Percentiles rank a stretch among this genome's conserved stretches.
These are phyloP conservation scores for Xiphophorus hellerii DNA, from an alignment of 2,113 vertebrate genomes.

Conservation along the genomic window DNA sequence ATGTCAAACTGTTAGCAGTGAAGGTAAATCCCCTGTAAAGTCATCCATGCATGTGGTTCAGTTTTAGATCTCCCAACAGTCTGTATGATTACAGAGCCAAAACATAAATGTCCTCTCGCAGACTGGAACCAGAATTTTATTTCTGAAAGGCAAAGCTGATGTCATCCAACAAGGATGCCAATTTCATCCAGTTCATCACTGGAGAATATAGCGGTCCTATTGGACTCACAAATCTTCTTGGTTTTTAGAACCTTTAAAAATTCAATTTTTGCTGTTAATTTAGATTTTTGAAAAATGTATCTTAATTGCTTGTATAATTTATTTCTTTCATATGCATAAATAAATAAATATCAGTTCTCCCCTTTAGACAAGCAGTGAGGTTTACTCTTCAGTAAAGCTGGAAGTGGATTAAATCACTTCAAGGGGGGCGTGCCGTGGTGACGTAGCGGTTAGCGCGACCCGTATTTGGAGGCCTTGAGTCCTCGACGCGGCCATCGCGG, in stretches of 20 bases:
- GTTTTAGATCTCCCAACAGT: slow-evolving; percentile 27
- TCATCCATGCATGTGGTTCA: slow-evolving; percentile 42
- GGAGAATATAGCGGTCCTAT: slow-evolving; percentile 10
- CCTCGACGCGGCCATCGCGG: too few species aligned
- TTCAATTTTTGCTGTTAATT: too few species aligned
- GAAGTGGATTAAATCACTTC: too few species aligned
- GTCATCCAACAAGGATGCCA: slow-evolving; percentile 52
- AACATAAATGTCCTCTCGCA: slow-evolving; percentile 38
- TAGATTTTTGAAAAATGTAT: too few species aligned
- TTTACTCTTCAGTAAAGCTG: too few species aligned
- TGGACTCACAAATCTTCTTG: slow-evolving; percentile 9
- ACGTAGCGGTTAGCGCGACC: too few species aligned
- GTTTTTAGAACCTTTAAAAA: slow-evolving; percentile 23
- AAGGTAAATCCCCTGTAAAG: slow-evolving; percentile 54
- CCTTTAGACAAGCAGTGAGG: too few species aligned
- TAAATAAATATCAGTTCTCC: too few species aligned
- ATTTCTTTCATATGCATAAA: too few species aligned
- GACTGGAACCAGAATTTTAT: slow-evolving; percentile 57
- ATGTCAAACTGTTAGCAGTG: slow-evolving; percentile 1
- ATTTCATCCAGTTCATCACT: slow-evolving; percentile 30
- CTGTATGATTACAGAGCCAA: slow-evolving; percentile 12
- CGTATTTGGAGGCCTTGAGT: too few species aligned
- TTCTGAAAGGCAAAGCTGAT: slow-evolving; percentile 53
- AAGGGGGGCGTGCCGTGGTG: too few species aligned
- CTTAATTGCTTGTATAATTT: too few species aligned